Base-by-base conservation (phyloP, 2,888 invertebrate species). In the Netelia fuscicornis region DNA sequence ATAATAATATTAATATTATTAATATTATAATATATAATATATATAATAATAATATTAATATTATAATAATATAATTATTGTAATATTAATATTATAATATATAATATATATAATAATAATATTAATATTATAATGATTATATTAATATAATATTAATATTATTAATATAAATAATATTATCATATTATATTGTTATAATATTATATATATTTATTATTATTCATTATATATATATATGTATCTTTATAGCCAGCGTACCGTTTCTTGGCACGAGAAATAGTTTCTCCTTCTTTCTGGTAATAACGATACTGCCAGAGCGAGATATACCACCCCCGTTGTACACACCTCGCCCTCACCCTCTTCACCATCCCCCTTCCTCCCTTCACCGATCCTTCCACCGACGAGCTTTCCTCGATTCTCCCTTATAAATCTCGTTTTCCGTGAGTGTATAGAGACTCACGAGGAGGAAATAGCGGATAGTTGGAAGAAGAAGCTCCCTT, bases 361-460 rank as follows among this genome's bases (percentile, higher is more conserved):
- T 37, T n/a, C 42, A 10, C 48, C 20, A 20, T 20, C 20, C 48
- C 48, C 10, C 48, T 48, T 23, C n/a, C 8, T 71, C 67, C 37
- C 42, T n/a, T 64, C 20, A 48, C 62, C 68, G 68, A 44, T 52
- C 62, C 23, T 62, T 65, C 13, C 25, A 37, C 37, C 37, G 37
- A 37, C 37, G 37, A 37, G 58, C 74, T 68, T 67, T 83, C 75
- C 64, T 54, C 65, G 75, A 56, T 52, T 68, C 56, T 68, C 83
- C 62, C 68, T 80, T 83, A 76, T 85, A 85, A 81, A 85, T 85
- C 80, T 77, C 80, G 70, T 82, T 71, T 71, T 65, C 75, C 37
- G 37, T 6, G 54, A 70, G 64, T 48, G 42, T 20, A 44, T 23
- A 54, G 44, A 30, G n/a, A 54, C n/a, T 30, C 56, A 25, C n/a